Evolutionary conservation across 2,888 invertebrate genomes (phyloP), one percentile per base, ranked within the genome.

Genomic region (Anorthoa munda): DNA sequence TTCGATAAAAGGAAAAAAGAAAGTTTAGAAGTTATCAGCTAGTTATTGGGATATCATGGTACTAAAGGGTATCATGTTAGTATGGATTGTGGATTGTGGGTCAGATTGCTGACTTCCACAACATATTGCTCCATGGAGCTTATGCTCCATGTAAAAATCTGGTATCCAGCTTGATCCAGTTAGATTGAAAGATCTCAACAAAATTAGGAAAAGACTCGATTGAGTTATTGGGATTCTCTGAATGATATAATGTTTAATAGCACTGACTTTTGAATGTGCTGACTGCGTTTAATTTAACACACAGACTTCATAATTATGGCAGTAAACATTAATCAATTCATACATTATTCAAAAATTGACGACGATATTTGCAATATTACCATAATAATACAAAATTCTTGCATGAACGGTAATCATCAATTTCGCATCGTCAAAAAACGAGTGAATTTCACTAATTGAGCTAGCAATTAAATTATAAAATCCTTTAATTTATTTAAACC

Each of bases 391-490:
- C 18, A n/a, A 64, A 81, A 60, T 64, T 39, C 51, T 64, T 80
- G 63, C 73, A 80, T 77, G 63, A 59, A 31, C 15, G 48, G 56
- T 59, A 39, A 59, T 77, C 4, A 66, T 68, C 0, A 77, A 58
- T 58, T 68, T 69, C 31, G n/a, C 58, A 60, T 58, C 7, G 2
- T 5, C 60, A 64, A 13, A 69, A 63, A 70, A 45, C n/a, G 17
- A 48, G 45, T 48, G 51, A 48, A 9, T 66, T 51, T 65, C 68
- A 53, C 23, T 77, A 81, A 72, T 81, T 72, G 17, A 26, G 46
- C 18, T 56, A 48, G 12, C 66, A 60, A 70, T 75, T 60, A 55
- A 71, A 66, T 72, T 9, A 51, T 70, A 39, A 58, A 80, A 75
- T 58, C 26, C 7, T 53, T 79, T 66, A 55, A 76, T 75, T 46